Percentiles rank a stretch among this genome's conserved stretches.
Evolutionary conservation across 2,113 vertebrate species (phyloP).

Genomic region (Alaudala cheleensis): DNA sequence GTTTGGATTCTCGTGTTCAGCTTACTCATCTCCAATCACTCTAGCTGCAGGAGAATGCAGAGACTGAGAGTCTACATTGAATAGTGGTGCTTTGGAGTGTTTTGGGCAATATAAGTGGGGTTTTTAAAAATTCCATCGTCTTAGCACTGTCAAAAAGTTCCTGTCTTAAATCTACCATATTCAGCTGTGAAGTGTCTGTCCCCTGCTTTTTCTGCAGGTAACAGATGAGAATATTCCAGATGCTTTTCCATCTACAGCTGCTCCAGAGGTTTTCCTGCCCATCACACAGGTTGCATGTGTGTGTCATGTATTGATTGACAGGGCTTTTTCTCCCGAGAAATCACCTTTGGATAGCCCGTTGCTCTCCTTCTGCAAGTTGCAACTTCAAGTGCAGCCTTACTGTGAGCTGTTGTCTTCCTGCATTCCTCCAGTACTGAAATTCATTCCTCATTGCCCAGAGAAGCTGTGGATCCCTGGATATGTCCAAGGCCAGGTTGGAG

Average conservation of each 20-base stretch:
- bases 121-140: background rate
- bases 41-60: background rate
- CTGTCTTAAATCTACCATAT: background rate
- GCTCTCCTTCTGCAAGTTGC: rapidly evolving
- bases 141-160: background rate
- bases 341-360: background rate
- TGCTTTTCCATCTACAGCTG: background rate
- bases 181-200: background rate
- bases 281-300: rapidly evolving
- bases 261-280: background rate
- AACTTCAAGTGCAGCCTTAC: background rate
- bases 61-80: background rate
- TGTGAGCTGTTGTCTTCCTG: background rate
- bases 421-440: background rate
- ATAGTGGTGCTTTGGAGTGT: background rate
- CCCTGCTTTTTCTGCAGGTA: background rate
- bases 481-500: background rate
- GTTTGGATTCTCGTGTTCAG: background rate
- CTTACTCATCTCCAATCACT: background rate
- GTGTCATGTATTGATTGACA: background rate
- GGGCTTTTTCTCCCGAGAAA: background rate
- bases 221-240: background rate
- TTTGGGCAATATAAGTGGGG: background rate
- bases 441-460: background rate
- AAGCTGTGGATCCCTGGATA: background rate